Evolutionary conservation across 1,140 invertebrate genomes (phyloP).

Genomic region (Listronotus bonariensis): DNA sequence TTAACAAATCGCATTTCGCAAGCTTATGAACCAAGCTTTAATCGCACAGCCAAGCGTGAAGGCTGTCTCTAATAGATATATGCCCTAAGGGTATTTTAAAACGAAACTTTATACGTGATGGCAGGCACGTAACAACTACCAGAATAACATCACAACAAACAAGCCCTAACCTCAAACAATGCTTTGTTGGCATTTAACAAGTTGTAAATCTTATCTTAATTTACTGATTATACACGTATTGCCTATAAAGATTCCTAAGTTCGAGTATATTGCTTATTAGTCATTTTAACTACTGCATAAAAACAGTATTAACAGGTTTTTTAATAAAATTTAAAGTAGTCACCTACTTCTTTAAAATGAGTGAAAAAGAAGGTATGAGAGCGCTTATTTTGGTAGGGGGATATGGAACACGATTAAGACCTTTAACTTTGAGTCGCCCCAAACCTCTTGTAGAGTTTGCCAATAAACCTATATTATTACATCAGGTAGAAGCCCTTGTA

Average conservation of each 20-base stretch:
- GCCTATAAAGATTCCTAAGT: neutral
- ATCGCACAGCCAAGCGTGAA: too few species aligned
- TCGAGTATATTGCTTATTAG: too few species aligned
- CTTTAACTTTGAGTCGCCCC: constrained; percentile 93
- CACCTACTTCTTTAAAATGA: constrained; percentile 20
- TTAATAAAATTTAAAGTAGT: neutral
- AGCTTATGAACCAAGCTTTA: too few species aligned
- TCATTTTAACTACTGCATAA: neutral
- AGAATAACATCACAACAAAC: constrained; percentile 8
- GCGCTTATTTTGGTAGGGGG: constrained; percentile 98
- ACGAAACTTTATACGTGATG: neutral
- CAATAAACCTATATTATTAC: constrained; percentile 97
- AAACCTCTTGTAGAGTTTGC: constrained; percentile 99
- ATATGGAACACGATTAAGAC: constrained; percentile 95
- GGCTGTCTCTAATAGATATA: too few species aligned
- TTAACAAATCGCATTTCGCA: too few species aligned
- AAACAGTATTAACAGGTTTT: neutral
- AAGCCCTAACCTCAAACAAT: constrained; percentile 17
- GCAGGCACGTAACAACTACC: neutral
- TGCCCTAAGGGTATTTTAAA: too few species aligned
- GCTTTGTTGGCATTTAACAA: constrained; percentile 24
- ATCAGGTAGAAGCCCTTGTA: constrained; percentile 90
- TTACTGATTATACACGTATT: constrained; percentile 25
- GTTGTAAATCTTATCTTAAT: constrained; percentile 24
- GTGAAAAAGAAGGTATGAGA: constrained; percentile 63